Base-by-base conservation (phyloP, 2,797 vertebrate species). In the Eulemur coronatus region DNA sequence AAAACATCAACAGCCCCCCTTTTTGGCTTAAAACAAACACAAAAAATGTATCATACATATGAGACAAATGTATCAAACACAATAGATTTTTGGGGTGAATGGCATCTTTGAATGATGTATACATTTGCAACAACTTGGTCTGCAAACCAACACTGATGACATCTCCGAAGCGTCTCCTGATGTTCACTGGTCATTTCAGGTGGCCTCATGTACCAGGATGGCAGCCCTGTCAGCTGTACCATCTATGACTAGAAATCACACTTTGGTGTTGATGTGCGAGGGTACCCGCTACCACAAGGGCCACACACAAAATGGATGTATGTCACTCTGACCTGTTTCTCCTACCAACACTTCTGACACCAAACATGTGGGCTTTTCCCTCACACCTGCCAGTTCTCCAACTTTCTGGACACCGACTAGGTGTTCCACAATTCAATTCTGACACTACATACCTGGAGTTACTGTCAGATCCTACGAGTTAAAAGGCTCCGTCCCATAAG, bases 41-140 rank as follows among this genome's bases (percentile, higher is more conserved):
- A 57, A 61, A 50, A 28, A 89, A 59, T 89, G 63, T 35, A 91
- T 46, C 17, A 18, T 20, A 86, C 41, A 28, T 92, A 30, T 43
- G 50, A 91, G 94, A 90, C 76, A 92, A 72, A 78, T 38, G 59
- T 67, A 55, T 55, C 73, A 92, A 84, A 92, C 14, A 65, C 24
- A 84, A 20, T 26, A 41, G 2, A 18, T 13, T 50, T 61, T 65
- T 48, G 35, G 67, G 69, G 59, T 11, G 33, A 35, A 70, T 50
- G 67, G 57, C 76, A 57, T 48, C 38, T 87, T 10, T 61, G 59
- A 84, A 50, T 33, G 67, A 84, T 22, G 35, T 35, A 5, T 6
- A 50, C 46, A 46, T 59, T 26, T 55, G 43, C 67, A 81, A 84
- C 72, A 35, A 82, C 20, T 26, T 75, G 46, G 46, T 84, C 3